Conservation (phyloP, 2,888 invertebrate genomes). For the Azorinus chamasolen region DNA sequence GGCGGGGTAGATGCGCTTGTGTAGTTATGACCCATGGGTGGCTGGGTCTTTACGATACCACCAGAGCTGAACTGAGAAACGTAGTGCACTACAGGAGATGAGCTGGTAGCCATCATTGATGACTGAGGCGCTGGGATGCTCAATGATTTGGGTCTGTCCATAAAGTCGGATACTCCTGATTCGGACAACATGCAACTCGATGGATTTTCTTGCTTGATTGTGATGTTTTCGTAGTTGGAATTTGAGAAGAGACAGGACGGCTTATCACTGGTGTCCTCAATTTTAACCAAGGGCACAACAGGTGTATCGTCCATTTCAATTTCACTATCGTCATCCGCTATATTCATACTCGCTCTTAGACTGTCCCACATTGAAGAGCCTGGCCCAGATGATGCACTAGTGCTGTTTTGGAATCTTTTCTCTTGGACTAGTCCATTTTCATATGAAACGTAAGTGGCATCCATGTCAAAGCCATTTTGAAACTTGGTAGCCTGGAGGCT, state of each 20-base stretch:
- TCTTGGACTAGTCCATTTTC: conserved; percentile 41
- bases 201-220: conserved; percentile 66
- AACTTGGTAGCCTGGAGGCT: conserved; percentile 49
- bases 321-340: conserved; percentile 57
- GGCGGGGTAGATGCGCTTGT: conserved; percentile 62
- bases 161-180: conserved; percentile 41
- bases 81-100: conserved; percentile 63
- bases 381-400: conserved; percentile 1
- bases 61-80: conserved; percentile 64
- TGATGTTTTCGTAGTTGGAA: conserved; percentile 63
- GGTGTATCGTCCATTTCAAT: conserved; percentile 52
- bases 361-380: conserved; percentile 81
- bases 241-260: conserved; percentile 77
- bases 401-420: conserved; percentile 24
- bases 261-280: conserved; percentile 76
- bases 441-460: conserved; percentile 63
- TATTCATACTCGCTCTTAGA: conserved; percentile 78
- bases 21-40: conserved; percentile 46
- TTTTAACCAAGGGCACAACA: conserved; percentile 67
- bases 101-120: conserved; percentile 46
- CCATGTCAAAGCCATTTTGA: conserved; percentile 68
- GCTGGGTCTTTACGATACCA: conserved; percentile 58
- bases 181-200: conserved; percentile 65
- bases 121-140: conserved; percentile 70
- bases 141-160: conserved; percentile 62